Conservation (phyloP, 2,888 invertebrate genomes). For the Pammene fasciana region DNA sequence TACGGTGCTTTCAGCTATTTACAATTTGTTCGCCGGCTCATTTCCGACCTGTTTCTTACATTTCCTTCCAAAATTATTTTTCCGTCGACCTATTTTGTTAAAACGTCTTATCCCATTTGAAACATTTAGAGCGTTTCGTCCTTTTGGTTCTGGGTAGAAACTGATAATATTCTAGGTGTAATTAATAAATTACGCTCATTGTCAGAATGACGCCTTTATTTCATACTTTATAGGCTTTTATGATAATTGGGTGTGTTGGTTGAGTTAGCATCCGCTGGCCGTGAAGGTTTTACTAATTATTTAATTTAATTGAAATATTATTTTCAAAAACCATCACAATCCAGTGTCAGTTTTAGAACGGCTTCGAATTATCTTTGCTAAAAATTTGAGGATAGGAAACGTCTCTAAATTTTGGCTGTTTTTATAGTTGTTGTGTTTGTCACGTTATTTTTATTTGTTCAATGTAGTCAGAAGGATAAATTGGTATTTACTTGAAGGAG, state of each 20-base stretch:
- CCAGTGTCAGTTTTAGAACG: neutral
- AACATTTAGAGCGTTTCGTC: no score
- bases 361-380: neutral
- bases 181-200: conserved; percentile 30
- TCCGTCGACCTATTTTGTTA: neutral
- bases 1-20: conserved; percentile 51
- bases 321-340: neutral
- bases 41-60: conserved; percentile 42
- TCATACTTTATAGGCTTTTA: conserved; percentile 14
- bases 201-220: conserved; percentile 3
- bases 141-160: neutral
- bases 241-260: conserved; percentile 18
- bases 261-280: neutral
- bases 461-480: no score
- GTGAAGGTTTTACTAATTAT: neutral
- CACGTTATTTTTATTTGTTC: no score
- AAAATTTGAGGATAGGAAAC: no score
- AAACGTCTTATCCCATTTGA: neutral
- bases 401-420: no score
- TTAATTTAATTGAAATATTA: neutral
- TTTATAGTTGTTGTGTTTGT: no score
- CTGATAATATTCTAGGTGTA: conserved; percentile 12
- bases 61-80: conserved; percentile 26
- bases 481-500: no score
- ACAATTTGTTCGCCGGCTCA: conserved; percentile 52